Evolutionary conservation across 2,113 vertebrate species (phyloP), one percentile per base, ranked within the genome.

Genomic region (Erpornis zantholeuca): DNA sequence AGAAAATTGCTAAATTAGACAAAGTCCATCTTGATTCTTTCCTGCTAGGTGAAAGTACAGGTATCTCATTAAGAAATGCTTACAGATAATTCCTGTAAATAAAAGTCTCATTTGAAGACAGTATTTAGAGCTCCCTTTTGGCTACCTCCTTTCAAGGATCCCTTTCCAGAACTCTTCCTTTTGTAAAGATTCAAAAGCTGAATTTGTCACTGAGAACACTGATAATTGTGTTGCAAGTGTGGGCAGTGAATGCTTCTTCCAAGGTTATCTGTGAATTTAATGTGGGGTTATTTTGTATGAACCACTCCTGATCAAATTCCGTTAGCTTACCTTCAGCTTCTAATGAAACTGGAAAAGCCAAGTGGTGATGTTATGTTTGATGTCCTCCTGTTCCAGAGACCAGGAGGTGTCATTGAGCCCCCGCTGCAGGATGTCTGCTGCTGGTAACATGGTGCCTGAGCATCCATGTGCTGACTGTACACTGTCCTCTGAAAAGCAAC

Each of bases 301-400:
- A 10, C 36, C 31, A 21, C 23, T 42, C 14, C 15, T 70, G 11
- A 12, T 36, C 0, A 0, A 56, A 25, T 72, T 60, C 60, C 38
- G 19, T 15, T 17, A 16, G 33, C 25, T 76, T 45, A 5, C 12
- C 23, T 72, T 50, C 54, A 23, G 35, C 75, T 88, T 27, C 22
- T 40, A 7, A 3, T 19, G 59, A 42, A 76, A 42, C 21, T 17
- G 35, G 35, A 14, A 38, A 13, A 64, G 50, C 6, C 6, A 53
- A 35, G 45, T 7, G 7, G 8, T 42, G 4, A 11, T 23, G 28
- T 19, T 57, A 38, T 28, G 7, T 61, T 33, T 78, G n/a, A 15
- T 42, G 53, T 80, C 35, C 17, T 61, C 27, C 65, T 71, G 42
- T 63, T 77, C 35, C 31, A 49, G 27, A 44, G 22, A 49, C 27